Conservation (phyloP, 2,888 invertebrate genomes). For the Hyposoter didymator region DNA sequence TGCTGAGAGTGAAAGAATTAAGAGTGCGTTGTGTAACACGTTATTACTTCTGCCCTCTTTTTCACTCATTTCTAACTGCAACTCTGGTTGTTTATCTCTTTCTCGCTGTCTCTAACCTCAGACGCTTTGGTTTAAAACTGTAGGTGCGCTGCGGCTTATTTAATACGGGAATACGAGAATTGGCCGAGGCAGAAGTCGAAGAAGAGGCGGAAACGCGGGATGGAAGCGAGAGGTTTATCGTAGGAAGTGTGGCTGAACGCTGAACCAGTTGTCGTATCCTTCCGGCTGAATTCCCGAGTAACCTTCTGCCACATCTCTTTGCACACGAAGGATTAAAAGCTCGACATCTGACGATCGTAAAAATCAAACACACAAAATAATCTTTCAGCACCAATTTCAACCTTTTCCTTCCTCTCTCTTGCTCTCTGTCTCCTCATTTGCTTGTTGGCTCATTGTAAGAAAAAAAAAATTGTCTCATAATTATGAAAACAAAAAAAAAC, state of each 20-base stretch:
- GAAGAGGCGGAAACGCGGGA: constrained; percentile 65
- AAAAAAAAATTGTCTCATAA: no score
- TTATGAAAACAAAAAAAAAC: neutral
- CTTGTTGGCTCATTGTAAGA: no score
- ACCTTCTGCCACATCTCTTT: constrained; percentile 78
- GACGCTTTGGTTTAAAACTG: constrained; percentile 83
- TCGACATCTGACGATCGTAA: constrained; percentile 79
- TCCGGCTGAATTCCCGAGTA: constrained; percentile 67
- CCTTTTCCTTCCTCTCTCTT: constrained; percentile 70
- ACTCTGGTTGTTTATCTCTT: constrained; percentile 5
- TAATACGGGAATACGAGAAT: constrained; percentile 79
- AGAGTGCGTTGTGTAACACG: constrained; percentile 56
- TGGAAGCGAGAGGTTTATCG: constrained; percentile 77
- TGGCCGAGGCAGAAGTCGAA: constrained; percentile 74
- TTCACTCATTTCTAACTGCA: constrained; percentile 10
- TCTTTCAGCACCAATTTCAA: constrained; percentile 24
- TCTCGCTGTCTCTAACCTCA: constrained; percentile 79
- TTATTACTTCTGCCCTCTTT: constrained; percentile 28
- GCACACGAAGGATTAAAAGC: constrained; percentile 82
- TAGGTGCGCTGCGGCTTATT: constrained; percentile 81
- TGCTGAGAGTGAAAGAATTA: constrained; percentile 34
- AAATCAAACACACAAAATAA: constrained; percentile 35
- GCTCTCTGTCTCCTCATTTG: constrained; percentile 51
- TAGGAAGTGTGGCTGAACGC: constrained; percentile 81
- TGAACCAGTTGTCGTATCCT: constrained; percentile 78